Conservation (phyloP, 2,797 vertebrate genomes). For the Betta splendens region DNA sequence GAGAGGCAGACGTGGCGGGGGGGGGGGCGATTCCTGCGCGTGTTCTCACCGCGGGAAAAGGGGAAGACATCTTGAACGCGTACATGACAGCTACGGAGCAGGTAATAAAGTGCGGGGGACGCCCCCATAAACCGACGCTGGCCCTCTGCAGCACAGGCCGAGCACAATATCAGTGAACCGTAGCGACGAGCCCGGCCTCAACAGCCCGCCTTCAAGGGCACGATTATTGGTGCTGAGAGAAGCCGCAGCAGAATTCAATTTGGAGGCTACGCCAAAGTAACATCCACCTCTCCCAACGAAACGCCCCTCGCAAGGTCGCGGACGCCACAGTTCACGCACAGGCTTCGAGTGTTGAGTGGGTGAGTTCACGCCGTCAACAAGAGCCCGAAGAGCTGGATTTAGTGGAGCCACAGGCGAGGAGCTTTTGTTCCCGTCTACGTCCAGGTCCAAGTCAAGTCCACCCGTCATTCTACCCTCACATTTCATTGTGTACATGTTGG, state of each 20-base stretch:
- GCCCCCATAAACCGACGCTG: slow-evolving; percentile 8
- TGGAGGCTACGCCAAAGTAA: slow-evolving; percentile 35
- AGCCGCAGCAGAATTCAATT: slow-evolving; percentile 32
- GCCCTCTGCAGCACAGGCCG: slow-evolving; percentile 5
- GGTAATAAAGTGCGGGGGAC: slow-evolving; percentile 6
- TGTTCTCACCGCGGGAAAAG: not conserved
- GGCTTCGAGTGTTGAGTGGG: not conserved
- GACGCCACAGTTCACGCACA: not conserved
- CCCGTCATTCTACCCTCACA: too few relatives aligned
- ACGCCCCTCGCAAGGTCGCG: not conserved
- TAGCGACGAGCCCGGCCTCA: slow-evolving; percentile 23
- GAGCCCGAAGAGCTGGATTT: not conserved
- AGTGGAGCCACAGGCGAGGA: too few relatives aligned
- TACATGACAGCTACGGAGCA: slow-evolving; percentile 4
- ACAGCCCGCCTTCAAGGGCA: slow-evolving; percentile 45
- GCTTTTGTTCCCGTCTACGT: not conserved
- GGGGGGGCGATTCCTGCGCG: not conserved
- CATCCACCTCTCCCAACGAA: slow-evolving; percentile 21
- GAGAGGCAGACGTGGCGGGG: not conserved
- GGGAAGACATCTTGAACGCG: not conserved
- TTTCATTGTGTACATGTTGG: too few relatives aligned
- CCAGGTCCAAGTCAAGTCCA: too few relatives aligned
- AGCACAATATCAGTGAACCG: slow-evolving; percentile 17
- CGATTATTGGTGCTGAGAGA: slow-evolving; percentile 39
- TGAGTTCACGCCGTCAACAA: not conserved